Evolutionary conservation across 2,113 vertebrate species (phyloP), one percentile per base, ranked within the genome.

Genomic region (Heloderma charlesbogerti): DNA sequence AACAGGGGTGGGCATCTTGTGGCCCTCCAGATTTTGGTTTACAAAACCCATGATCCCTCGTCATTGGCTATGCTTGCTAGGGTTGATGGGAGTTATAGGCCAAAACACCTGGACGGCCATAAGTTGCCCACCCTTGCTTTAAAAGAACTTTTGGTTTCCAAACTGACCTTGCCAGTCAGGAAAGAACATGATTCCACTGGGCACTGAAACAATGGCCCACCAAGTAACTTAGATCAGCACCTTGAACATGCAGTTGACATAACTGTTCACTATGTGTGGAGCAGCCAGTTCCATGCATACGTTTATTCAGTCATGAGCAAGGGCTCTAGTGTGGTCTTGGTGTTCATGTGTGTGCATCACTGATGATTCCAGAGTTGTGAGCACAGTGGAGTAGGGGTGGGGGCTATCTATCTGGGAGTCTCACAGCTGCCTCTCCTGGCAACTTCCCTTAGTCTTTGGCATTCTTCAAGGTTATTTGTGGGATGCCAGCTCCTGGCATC

Each of bases 381-480:
- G 40, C 51, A 69, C 54, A 75, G 81, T 77, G 43, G 48, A 78
- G 31, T 40, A 57, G 27, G 22, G 54, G 63, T 25, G 16, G 34
- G 54, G 45, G 16, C 13, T 29, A 10, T n/a, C 25, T 86, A 15
- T 71, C 25, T 54, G 43, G 43, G 34, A 40, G n/a, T 40, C 72
- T 78, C 25, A 37, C 74, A 90, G 74, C 34, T 86, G 89, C 43
- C 72, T 71, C 57, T 37, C 25, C 60, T 78, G 45, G 43, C 60
- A 79, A 43, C 60, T 79, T 16, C 48, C 18, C 34, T 48, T 60
- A 37, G 60, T 85, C 43, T 80, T 45, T 54, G 84, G 43, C n/a
- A 67, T 63, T 79, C 43, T 67, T 71, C 51, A 40, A 81, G 45
- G 57, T 79, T 67, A 78, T 77, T 90, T 79, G 74, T 86, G 54